Evolutionary conservation across 2,797 vertebrate genomes (phyloP), one percentile per base, ranked within the genome.

Genomic region (Spinibarbus caldwelli): DNA sequence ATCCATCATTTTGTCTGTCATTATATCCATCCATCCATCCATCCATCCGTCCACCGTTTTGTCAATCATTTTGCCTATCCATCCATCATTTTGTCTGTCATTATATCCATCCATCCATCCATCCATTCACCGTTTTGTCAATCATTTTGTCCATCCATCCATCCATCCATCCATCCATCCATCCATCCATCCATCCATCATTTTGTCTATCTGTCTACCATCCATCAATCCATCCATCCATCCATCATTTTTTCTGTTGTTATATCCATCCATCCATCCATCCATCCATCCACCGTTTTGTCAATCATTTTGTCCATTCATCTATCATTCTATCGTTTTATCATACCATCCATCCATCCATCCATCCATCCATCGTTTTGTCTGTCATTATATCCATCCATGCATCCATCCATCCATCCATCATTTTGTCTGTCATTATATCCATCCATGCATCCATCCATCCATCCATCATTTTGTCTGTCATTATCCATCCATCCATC

Each of bases 361-460:
- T 66, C 15, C 17, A 67, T 9, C 2, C n/a, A 1, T 62, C 11
- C 0, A 5, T 29, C 4, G 0, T 1, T 66, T 1, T 15, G 0
- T 12, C 26, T 6, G 2, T 52, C 4, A 3, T 17, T 14, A 17
- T 19, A 5, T 62, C 36, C 36, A 36, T 36, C 36, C 36, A 36
- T n/a, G n/a, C n/a, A n/a, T n/a, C 5, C 1, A 5, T 26, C 5
- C 12, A 6, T 62, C 11, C 0, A 12, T 59, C 62, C 1, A 17
- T 19, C 38, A 8, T 38, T 36, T 36, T 38, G 7, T 38, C 38
- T 8, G 8, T 62, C 5, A 0, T 0, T 26, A 11, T 6, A 0
- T 29, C 10, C 17, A 12, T 59, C 23, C 2, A 12, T 59, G 0
- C 1, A 5, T 26, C n/a, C 4, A 12, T 59, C n/a, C n/a, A 14